Percentiles rank a stretch among this genome's conserved stretches.
Conservation (phyloP, 35 echinoderm and acorn worm genomes). For the Anneissia japonica region DNA sequence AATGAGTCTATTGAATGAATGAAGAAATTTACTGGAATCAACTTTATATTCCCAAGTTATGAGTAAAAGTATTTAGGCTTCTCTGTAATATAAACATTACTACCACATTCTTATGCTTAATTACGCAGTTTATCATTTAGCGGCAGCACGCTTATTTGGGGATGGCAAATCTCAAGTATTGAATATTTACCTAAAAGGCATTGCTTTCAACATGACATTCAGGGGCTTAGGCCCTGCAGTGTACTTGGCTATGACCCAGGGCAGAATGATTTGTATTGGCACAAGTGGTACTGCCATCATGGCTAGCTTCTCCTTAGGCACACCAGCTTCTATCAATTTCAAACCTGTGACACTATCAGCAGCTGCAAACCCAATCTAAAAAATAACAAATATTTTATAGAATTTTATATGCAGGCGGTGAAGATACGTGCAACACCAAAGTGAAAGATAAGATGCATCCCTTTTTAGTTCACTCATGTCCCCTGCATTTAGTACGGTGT, state of each 20-base stretch:
- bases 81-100: background rate
- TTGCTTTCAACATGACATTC: slow-evolving; percentile 62
- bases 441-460: too few species aligned
- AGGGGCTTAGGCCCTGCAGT: slow-evolving; percentile 76
- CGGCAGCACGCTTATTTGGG: too few species aligned
- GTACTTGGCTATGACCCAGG: slow-evolving; percentile 87
- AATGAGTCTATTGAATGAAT: too few species aligned
- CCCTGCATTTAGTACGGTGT: too few species aligned
- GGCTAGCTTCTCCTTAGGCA: slow-evolving; percentile 78
- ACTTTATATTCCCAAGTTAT: too few species aligned
- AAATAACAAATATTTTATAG: too few species aligned
- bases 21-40: too few species aligned
- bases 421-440: too few species aligned
- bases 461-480: too few species aligned
- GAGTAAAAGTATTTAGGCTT: background rate
- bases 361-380: slow-evolving; percentile 85
- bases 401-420: too few species aligned
- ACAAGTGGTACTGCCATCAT: slow-evolving; percentile 78
- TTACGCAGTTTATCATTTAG: too few species aligned
- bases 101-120: too few species aligned
- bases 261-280: slow-evolving; percentile 77
- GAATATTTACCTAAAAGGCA: slow-evolving; percentile 68
- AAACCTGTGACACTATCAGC: slow-evolving; percentile 76
- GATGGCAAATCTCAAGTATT: background rate
- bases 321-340: slow-evolving; percentile 82